Percentiles rank a stretch among this genome's conserved stretches.
Evolutionary conservation across 2,888 invertebrate species (phyloP).

Genomic region (Drosophila gaucha): DNA sequence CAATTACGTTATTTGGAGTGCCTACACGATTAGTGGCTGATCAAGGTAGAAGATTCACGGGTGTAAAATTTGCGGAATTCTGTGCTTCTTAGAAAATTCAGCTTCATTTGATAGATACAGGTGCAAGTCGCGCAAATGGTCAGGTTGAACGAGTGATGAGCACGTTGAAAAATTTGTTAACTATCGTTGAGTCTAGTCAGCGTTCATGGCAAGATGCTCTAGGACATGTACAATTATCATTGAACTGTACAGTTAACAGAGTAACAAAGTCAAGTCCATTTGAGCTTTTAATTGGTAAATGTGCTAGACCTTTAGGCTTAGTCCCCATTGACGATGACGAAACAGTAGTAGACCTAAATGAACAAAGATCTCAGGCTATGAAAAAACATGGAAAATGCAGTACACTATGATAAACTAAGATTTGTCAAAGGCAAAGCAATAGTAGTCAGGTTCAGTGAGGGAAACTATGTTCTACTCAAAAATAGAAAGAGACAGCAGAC

Average conservation of each 20-base stretch:
- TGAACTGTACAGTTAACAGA: no score
- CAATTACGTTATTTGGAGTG: slow-evolving; percentile 16
- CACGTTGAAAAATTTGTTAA: slow-evolving; percentile 8
- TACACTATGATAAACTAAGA: slow-evolving; percentile 2
- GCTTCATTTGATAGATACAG: no score
- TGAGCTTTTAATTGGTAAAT: no score
- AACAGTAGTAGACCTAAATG: neutral
- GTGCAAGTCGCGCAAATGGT: slow-evolving; percentile 4
- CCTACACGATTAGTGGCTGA: slow-evolving; percentile 22
- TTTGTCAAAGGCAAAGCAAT: slow-evolving; percentile 9
- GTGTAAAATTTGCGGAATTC: slow-evolving; percentile 4
- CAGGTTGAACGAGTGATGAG: slow-evolving; percentile 9
- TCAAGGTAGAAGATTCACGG: slow-evolving; percentile 27
- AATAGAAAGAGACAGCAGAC: slow-evolving; percentile 6
- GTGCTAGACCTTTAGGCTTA: neutral
- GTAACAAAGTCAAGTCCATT: no score
- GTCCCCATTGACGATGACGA: neutral
- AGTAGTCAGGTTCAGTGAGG: neutral
- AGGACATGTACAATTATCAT: no score
- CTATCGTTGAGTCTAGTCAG: no score
- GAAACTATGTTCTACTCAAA: slow-evolving; percentile 6
- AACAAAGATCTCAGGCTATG: slow-evolving; percentile 1
- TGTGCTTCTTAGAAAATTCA: slow-evolving; percentile 18
- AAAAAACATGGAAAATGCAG: slow-evolving; percentile 6
- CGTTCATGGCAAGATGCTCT: no score